Base-by-base conservation (phyloP, 2,113 vertebrate genomes). In the Donacobius atricapilla region DNA sequence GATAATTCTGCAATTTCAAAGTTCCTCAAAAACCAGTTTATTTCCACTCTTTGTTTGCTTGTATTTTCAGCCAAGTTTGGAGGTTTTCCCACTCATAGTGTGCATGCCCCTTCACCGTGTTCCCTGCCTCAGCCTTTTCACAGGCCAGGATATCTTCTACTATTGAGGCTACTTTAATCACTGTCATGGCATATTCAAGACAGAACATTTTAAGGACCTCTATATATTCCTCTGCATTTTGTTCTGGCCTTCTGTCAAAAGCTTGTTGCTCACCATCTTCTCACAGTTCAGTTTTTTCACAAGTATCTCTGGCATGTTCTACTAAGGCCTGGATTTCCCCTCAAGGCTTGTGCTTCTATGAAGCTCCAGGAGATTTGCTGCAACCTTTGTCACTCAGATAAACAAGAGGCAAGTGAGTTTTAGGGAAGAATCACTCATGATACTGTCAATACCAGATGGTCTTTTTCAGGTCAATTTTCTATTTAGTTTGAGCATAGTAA, bases 91-190 rank as follows among this genome's bases (percentile, higher is more conserved):
- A 25, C 44, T 85, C 51, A 44, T 1, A 57, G 3, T 23, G 35
- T 9, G 7, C 8, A 48, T 0, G 0, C 4, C 14, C 23, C 18
- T 42, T 68, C 44, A n/a, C 14, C 13, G 2, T 18, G 37, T 65
- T 37, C 15, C 40, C 28, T n/a, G 45, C 22, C 22, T 45, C n/a
- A 71, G 57, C 30, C 60, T 84, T 78, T 81, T 77, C 51, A 57
- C 25, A 57, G 25, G 11, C 47, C 51, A 70, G 11, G 11, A 3
- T 63, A 50, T n/a, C 21, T 82, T 79, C 47, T 70, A 18, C 6
- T 44, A 3, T 8, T 3, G 12, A 63, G 15, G 21, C 9, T 63
- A 42, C 37, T 20, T 35, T 23, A 54, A 21, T 45, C 25, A 18
- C 10, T 66, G 64, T 19, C 15, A 4, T 47, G 28, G 56, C 25